phyloP scores from a whole-genome alignment of 2,113 vertebrate genomes.

The Sus scrofa region T2T-Sscrofa CM000824.6:81912001-81912500 shows the following conservation, averaged over 20 bases:
- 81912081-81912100: slow-evolving; percentile 21
- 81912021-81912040: slow-evolving; percentile 17
- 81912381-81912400: background rate
- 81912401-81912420: background rate
- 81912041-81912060: slow-evolving; percentile 14
- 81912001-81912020: background rate
- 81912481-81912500: background rate
- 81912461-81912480: background rate
- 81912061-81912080: background rate
- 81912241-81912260: slow-evolving; percentile 62
- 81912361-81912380: background rate
- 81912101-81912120: background rate
- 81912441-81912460: background rate
- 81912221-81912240: background rate
- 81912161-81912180: background rate
- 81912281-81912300: slow-evolving; percentile 57
- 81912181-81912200: slow-evolving; percentile 6
- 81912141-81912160: slow-evolving; percentile 18
- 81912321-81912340: background rate
- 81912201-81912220: slow-evolving; percentile 37
- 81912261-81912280: slow-evolving; percentile 48
- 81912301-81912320: background rate
- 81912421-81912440: background rate
- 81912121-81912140: background rate
- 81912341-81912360: background rate